Conservation (phyloP, 2,797 vertebrate species). For the Cyclopterus lumpus region DNA sequence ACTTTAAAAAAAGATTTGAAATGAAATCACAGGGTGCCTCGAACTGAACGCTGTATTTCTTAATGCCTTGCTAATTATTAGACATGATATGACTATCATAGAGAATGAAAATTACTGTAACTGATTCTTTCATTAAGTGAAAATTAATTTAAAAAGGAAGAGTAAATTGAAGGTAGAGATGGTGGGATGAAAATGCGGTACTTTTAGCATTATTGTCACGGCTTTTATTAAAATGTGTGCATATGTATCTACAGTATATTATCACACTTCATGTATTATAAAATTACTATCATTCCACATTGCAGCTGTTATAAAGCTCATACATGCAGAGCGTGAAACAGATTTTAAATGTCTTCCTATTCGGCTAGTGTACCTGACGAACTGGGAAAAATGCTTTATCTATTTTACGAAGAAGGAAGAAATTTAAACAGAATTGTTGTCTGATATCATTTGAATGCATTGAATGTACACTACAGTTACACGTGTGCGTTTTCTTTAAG, state of each 20-base stretch:
- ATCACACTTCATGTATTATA: slow-evolving; percentile 26
- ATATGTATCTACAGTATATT: slow-evolving; percentile 37
- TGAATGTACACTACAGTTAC: slow-evolving; percentile 32
- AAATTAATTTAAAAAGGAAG: background rate
- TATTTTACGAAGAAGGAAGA: slow-evolving; percentile 39
- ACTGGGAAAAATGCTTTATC: slow-evolving; percentile 8
- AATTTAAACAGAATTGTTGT: slow-evolving; percentile 22
- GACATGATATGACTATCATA: background rate
- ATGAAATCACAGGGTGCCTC: slow-evolving; percentile 68
- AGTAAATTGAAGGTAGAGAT: background rate
- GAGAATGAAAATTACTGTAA: background rate
- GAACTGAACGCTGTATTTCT: slow-evolving; percentile 58
- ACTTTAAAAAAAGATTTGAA: slow-evolving; percentile 21
- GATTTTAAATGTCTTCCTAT: slow-evolving; percentile 20
- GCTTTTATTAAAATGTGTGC: slow-evolving; percentile 41
- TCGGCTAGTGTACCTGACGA: slow-evolving; percentile 11
- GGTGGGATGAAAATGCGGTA: slow-evolving; percentile 8
- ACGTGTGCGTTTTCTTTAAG: slow-evolving; percentile 9
- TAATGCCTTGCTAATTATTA: slow-evolving; percentile 39
- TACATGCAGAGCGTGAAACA: slow-evolving; percentile 5
- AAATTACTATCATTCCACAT: slow-evolving; percentile 30
- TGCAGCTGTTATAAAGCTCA: slow-evolving; percentile 22
- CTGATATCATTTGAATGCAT: slow-evolving; percentile 28
- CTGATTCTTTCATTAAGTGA: background rate
- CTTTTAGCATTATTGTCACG: slow-evolving; percentile 21